Evolutionary conservation across 1,140 invertebrate species (phyloP), one percentile per base, ranked within the genome.

Genomic region (Dreissena rostriformis): DNA sequence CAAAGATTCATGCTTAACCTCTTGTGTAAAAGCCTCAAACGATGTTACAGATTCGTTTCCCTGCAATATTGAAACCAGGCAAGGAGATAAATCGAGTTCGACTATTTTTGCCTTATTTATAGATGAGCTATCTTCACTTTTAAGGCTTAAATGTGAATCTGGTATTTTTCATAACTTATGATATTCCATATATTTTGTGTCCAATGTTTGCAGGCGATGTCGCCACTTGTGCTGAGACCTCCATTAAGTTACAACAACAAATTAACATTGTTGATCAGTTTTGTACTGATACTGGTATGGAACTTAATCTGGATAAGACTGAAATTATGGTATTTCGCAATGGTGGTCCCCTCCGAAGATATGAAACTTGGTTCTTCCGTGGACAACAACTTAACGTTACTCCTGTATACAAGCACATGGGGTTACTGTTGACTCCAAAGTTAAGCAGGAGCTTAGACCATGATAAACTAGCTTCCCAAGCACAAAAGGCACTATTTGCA

Each of bases 221-320:
- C 28, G 67, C 67, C 28, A 70, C 4, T 70, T 70, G 67, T 70
- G 67, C 67, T 24, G 67, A 70, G 29, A 70, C 67, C 28, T 1
- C 17, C 28, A 29, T 2, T 19, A 29, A 19, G 17, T 24, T 24
- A 70, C 28, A 70, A 5, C 39, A 39, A 39, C 39, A 39, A 39
- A 5, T 5, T 39, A 74, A 74, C 26, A 24, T 74, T 57, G 29
- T 74, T 55, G 72, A 74, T 61, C 26, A 22, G 61, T 74, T 74
- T 74, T 74, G 72, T 74, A 24, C 22, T 15, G 53, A 74, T 57
- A 74, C 72, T 57, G 26, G 72, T 26, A 74, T 74, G 72, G 72
- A 74, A 26, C 7, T 74, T 17, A 74, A 74, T 55, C 28, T 74
- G n/a, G 28, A 74, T 22, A 74, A 74, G 11, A 74, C 72, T 12